Base-by-base conservation (phyloP, 2,797 vertebrate genomes). In the Microctenopoma steveboyesi region DNA sequence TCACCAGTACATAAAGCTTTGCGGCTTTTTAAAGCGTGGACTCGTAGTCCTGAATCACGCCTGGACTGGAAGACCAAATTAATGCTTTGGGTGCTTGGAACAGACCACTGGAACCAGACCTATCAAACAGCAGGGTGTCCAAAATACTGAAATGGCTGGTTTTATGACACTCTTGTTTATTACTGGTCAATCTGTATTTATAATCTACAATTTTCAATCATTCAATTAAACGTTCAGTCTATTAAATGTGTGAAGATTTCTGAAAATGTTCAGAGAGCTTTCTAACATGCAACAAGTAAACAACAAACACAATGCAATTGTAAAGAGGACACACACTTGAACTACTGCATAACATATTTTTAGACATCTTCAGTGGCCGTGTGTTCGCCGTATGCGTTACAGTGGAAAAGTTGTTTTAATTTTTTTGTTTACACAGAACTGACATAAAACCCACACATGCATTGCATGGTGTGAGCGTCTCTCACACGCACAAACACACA, bases 11-110 rank as follows among this genome's bases (percentile, higher is more conserved):
- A 1, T 49, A 64, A 49, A 84, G 30, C 40, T 72, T 60, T 64
- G 39, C 64, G 47, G n/a, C 65, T n/a, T 70, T 78, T 79, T 81
- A 55, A 86, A 83, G 54, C 76, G 69, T 77, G 82, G 71, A 88
- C 80, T 83, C 65, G 25, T 33, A 55, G 46, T 63, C 54, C 64
- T 76, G 74, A 64, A 73, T 85, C 56, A 77, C 69, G 80, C 66
- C 68, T 73, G 69, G 63, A 64, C 74, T 58, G 52, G 78, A 69
- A 30, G 55, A 65, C 56, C 63, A 81, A 82, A 88, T 88, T 18
- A 82, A 87, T 56, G 48, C 48, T 72, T 78, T 78, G 78, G 61
- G 53, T 77, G 66, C 33, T 75, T 76, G 55, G 72, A 79, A 74
- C 64, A 63, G 43, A 57, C 28, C 48, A 4, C 71, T 76, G 51